Base-by-base conservation (phyloP, 2,797 vertebrate species). In the Protosalanx chinensis region DNA sequence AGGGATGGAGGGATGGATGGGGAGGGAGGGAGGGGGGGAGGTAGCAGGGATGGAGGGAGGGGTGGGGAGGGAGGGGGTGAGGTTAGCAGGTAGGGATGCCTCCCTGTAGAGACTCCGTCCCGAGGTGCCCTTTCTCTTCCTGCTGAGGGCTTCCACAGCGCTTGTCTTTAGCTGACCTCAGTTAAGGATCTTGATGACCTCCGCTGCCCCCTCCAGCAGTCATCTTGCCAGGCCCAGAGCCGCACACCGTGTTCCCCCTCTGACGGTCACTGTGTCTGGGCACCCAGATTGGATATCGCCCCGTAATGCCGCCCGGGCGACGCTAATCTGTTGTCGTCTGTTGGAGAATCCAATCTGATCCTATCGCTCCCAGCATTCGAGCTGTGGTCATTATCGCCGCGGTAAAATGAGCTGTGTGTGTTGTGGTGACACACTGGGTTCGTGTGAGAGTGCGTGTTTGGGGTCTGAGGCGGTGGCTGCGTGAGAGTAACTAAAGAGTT, bases 361-460 rank as follows among this genome's bases (percentile, higher is more conserved):
- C 68, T 35, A 64, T 77, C 79, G 67, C 70, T 68, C 70, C 70
- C 72, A 74, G 72, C 4, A 35, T 65, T 49, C 51, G 59, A 72
- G 72, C 71, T 5, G 6, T 3, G n/a, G 72, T 70, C 59, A 61
- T 75, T 76, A 79, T 73, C 64, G 66, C 64, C 70, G n/a, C 72
- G 72, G 82, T 81, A 85, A 86, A 74, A 77, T 68, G 75, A 88
- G 80, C 81, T 72, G 18, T 80, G 82, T 84, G 79, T 86, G 83
- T 86, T 85, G 82, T 29, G 77, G 77, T 81, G 78, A 86, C 75
- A 79, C 30, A 78, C 33, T 73, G 73, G 78, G 76, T 74, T 23
- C 58, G 69, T 66, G 68, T 67, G 67, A 61, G 51, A 72, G 66
- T 72, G 72, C 35, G 66, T 77, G 75, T 72, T 58, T 69, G 65